Percentiles rank a stretch among this genome's conserved stretches.
Evolutionary conservation across 2,113 vertebrate genomes (phyloP).

Genomic region (Piliocolobus tephrosceles): DNA sequence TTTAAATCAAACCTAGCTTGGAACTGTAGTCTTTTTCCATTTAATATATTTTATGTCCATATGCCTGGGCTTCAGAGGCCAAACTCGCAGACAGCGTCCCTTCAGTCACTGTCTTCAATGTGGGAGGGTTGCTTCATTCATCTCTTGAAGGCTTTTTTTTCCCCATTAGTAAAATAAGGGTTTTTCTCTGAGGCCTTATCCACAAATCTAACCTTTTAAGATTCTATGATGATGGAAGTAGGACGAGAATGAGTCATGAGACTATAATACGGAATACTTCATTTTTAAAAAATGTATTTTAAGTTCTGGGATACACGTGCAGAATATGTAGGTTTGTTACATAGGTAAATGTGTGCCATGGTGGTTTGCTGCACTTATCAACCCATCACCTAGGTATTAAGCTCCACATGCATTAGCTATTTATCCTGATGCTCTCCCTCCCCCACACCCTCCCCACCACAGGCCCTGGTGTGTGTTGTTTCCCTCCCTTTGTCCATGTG

Average conservation of each 20-base stretch:
- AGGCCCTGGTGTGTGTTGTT: too few relatives aligned
- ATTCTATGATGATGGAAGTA: neutral
- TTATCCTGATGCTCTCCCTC: too few relatives aligned
- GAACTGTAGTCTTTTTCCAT: neutral
- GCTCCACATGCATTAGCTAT: too few relatives aligned
- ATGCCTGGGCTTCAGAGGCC: neutral
- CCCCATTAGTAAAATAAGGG: neutral
- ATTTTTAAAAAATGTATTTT: neutral
- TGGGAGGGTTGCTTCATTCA: neutral
- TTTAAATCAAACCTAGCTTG: neutral
- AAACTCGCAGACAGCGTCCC: neutral
- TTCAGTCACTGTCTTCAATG: neutral
- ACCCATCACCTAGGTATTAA: too few relatives aligned
- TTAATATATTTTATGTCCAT: neutral
- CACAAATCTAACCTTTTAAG: neutral
- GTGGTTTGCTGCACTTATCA: too few relatives aligned
- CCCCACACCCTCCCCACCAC: too few relatives aligned
- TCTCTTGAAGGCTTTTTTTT: neutral
- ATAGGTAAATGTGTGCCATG: too few relatives aligned
- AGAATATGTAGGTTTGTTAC: too few relatives aligned
- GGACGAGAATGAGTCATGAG: neutral
- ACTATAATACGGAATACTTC: neutral
- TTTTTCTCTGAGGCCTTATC: neutral
- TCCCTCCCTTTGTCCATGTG: too few relatives aligned
- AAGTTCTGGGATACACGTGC: too few relatives aligned